Base-by-base conservation (phyloP, 1,140 invertebrate genomes). In the Trichoplusia ni region DNA sequence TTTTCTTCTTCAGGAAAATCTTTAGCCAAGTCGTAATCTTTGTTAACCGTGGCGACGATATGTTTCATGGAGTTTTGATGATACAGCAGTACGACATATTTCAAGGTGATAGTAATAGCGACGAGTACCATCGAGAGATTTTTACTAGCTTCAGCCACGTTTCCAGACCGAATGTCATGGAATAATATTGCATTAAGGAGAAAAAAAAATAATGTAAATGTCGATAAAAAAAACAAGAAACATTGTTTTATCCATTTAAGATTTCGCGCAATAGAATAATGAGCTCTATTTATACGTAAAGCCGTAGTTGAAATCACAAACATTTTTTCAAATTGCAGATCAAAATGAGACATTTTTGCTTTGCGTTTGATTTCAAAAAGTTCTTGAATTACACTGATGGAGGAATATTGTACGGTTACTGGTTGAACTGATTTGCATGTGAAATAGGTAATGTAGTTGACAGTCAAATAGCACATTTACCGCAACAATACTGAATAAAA, bases 101-200 rank as follows among this genome's bases (percentile, higher is more conserved):
- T 75, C 18, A 72, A 59, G 5, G 49, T 64, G 5, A 79, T 69
- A n/a, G 67, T 78, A 9, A 78, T n/a, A 14, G 63, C 44, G 0
- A 83, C 69, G 5, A 77, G 77, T 2, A 53, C 60, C 67, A 82
- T 81, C 1, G 59, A 59, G 1, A 56, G 61, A 46, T 79, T 82
- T 40, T 79, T 79, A 23, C 71, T 69, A 1, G 75, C 75, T 31
- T 82, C 77, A 14, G 60, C 37, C 18, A 73, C 79, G 8, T 64
- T 54, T 35, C 61, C 61, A n/a, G 25, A 2, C 9, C 38, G 73
- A 6, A 81, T 53, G 29, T 82, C 77, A 18, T 74, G 53, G 13
- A 47, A 67, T 11, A 77, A 42, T 1, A 81, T 60, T n/a, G 78
- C 75, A 54, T 79, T 64, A 0, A 62, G 0, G 1, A 77, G 51